Percentiles rank a stretch among this genome's conserved stretches.
These are phyloP conservation scores for Xenopus borealis DNA, from an alignment of 2,113 vertebrate genomes.

Conservation along the genomic window DNA sequence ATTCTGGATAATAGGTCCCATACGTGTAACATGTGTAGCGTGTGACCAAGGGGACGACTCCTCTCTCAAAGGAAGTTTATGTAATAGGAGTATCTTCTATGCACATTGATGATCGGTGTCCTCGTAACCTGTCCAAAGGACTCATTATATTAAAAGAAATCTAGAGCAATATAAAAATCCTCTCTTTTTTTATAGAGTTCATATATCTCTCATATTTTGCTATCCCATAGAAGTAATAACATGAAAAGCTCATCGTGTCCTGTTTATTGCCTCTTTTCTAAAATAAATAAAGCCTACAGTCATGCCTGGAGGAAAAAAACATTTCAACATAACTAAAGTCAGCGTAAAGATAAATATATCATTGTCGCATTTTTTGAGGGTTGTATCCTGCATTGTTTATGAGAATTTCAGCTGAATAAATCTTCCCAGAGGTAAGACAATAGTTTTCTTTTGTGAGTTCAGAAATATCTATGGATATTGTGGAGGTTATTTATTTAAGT, in stretches of 20 bases:
- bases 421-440: slow-evolving; percentile 8
- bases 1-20: no score
- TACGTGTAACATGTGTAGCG: no score
- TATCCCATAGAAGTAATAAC: slow-evolving; percentile 60
- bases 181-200: slow-evolving; percentile 38
- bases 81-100: slow-evolving; percentile 8
- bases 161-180: slow-evolving; percentile 47
- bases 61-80: slow-evolving; percentile 44
- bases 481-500: no score
- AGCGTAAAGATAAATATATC: slow-evolving; percentile 61
- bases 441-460: no score
- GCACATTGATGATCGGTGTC: slow-evolving; percentile 39
- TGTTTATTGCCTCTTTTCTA: slow-evolving; percentile 63
- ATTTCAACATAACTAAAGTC: slow-evolving; percentile 52
- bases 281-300: slow-evolving; percentile 71
- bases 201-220: slow-evolving; percentile 49
- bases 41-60: background rate
- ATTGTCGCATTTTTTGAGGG: slow-evolving; percentile 69
- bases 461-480: no score
- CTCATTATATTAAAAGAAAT: slow-evolving; percentile 59
- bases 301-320: slow-evolving; percentile 66
- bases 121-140: slow-evolving; percentile 56
- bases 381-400: slow-evolving; percentile 58
- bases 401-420: slow-evolving; percentile 30
- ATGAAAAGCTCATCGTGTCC: slow-evolving; percentile 63